phyloP scores from a whole-genome alignment of 2,888 invertebrate genomes.

The Erpobdella octoculata region DNA sequence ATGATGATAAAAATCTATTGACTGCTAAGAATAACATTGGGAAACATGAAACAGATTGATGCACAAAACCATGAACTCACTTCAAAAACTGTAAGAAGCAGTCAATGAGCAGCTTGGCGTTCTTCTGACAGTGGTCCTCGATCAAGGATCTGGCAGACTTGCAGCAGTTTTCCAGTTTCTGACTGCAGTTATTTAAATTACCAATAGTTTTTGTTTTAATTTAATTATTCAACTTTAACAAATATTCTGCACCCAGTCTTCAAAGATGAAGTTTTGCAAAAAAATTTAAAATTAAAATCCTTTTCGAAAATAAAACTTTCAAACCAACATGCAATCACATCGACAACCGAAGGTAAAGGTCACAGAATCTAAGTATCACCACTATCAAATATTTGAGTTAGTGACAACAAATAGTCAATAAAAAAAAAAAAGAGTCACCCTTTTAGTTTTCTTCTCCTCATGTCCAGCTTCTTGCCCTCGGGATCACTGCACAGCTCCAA shows the following conservation, averaged over 20 bases:
- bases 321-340: no score
- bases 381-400: no score
- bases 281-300: no score
- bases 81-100: not conserved
- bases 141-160: not conserved
- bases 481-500: not conserved
- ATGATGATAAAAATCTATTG: not conserved
- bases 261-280: no score
- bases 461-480: not conserved
- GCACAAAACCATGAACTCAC: not conserved
- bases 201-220: not conserved
- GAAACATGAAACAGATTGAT: not conserved
- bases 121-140: slow-evolving; percentile 16
- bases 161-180: not conserved
- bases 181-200: not conserved
- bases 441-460: no score
- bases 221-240: no score
- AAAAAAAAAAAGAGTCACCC: no score
- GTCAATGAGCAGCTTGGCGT: not conserved
- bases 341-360: no score
- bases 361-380: no score
- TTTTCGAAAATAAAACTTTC: no score
- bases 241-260: no score
- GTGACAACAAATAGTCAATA: no score
- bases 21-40: not conserved